Percentiles rank a stretch among this genome's conserved stretches.
Conservation (phyloP, 2,113 vertebrate species). For the Sigmodon hispidus region DNA sequence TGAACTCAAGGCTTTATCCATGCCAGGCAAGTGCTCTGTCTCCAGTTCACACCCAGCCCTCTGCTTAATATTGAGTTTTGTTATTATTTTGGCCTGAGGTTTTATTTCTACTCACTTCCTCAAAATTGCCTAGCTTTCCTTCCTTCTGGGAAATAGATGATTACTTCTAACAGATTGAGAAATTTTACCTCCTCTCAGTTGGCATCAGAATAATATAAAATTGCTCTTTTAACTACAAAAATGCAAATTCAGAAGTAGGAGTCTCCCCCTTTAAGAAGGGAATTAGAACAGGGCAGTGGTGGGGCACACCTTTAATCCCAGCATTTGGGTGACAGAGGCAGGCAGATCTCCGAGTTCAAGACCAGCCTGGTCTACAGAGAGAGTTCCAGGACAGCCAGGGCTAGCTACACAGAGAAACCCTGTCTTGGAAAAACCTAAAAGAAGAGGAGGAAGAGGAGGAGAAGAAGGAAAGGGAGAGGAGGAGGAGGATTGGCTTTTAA, state of each 20-base stretch:
- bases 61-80: slow-evolving; percentile 36
- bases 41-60: not conserved
- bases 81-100: slow-evolving; percentile 21
- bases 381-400: not conserved
- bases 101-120: slow-evolving; percentile 31
- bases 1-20: not conserved
- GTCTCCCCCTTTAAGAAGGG: slow-evolving; percentile 4
- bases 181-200: slow-evolving; percentile 50
- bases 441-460: too few relatives aligned
- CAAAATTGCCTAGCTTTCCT: slow-evolving; percentile 44
- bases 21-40: not conserved
- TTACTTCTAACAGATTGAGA: slow-evolving; percentile 55
- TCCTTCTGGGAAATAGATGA: slow-evolving; percentile 48
- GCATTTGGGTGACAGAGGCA: not conserved
- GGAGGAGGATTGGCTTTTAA: not conserved
- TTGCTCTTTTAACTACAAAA: slow-evolving; percentile 41
- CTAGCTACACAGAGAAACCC: not conserved
- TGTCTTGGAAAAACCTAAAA: not conserved
- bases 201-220: slow-evolving; percentile 56
- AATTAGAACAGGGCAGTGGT: not conserved
- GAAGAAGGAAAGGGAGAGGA: not conserved
- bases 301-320: not conserved
- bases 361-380: not conserved
- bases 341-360: not conserved
- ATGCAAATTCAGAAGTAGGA: slow-evolving; percentile 53